A percentile compares a stretch with the other conserved stretches of the same genome.
Conservation (phyloP, 2,113 vertebrate species). For the Aspidoscelis tigris region DNA sequence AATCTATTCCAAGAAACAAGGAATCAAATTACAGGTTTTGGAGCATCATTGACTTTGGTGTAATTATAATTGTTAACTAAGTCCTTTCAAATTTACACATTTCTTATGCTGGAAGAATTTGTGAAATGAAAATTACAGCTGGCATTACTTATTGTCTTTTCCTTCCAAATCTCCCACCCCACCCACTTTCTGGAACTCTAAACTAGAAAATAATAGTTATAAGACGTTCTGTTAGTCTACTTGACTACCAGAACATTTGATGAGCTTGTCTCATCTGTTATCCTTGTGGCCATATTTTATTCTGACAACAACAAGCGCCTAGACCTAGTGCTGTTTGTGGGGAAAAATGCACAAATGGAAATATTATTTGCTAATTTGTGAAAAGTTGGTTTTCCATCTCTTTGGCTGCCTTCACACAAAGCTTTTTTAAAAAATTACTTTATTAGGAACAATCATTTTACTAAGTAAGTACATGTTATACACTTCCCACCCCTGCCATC, state of each 20-base stretch:
- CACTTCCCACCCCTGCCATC: no score
- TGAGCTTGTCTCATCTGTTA: not conserved
- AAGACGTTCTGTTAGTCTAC: not conserved
- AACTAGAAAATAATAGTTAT: not conserved
- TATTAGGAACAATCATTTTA: no score
- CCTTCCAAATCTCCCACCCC: not conserved
- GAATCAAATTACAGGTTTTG: constrained; percentile 4
- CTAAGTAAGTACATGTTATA: no score
- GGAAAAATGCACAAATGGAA: no score
- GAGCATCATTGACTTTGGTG: not conserved
- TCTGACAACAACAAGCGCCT: no score
- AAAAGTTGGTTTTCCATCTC: no score
- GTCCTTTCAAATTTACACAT: not conserved
- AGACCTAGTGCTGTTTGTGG: no score
- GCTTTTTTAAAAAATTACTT: no score
- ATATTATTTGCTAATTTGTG: no score
- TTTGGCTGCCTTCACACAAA: no score
- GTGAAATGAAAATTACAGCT: not conserved
- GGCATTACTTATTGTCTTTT: not conserved
- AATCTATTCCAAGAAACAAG: constrained; percentile 22
- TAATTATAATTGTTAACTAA: constrained; percentile 8
- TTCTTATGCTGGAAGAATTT: constrained; percentile 3
- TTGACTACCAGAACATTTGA: not conserved
- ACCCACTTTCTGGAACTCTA: not conserved
- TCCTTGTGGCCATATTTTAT: not conserved